A percentile compares a stretch with the other conserved stretches of the same genome.
These are phyloP conservation scores for Pachycephala philippinensis DNA, from an alignment of 2,113 vertebrate genomes.

Conservation along the genomic window DNA sequence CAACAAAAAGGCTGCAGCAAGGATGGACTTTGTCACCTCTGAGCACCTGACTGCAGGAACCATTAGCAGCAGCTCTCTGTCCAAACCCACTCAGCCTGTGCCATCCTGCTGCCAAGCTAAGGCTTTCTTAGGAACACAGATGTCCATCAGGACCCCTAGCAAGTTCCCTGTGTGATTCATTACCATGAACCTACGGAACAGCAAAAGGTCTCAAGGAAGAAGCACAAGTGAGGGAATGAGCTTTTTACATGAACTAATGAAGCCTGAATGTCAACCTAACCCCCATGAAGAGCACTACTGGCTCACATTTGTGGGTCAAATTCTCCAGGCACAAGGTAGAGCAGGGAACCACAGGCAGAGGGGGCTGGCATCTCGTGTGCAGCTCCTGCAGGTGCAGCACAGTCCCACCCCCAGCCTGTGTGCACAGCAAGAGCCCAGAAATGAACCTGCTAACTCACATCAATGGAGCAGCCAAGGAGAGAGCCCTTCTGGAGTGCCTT, in stretches of 20 bases:
- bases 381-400: neutral
- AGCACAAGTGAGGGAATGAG: neutral
- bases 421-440: neutral
- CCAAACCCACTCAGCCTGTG: neutral
- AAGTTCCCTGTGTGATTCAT: neutral
- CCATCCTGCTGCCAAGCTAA: neutral
- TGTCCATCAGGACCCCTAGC: neutral
- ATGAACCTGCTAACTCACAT: slow-evolving; percentile 72
- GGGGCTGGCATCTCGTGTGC: neutral
- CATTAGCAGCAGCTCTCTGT: neutral
- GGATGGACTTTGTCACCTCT: neutral
- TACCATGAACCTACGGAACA: neutral
- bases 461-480: slow-evolving; percentile 92
- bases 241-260: neutral
- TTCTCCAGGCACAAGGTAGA: neutral
- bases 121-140: neutral
- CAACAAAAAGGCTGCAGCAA: neutral
- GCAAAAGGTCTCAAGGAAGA: neutral
- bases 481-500: slow-evolving; percentile 88
- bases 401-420: too few species aligned
- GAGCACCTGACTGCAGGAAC: neutral
- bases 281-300: neutral
- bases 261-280: neutral
- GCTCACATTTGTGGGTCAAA: neutral
- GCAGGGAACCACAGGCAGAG: neutral